A percentile compares a stretch with the other conserved stretches of the same genome.
Conservation (phyloP, 2,113 vertebrate species). For the Platichthys flesus region DNA sequence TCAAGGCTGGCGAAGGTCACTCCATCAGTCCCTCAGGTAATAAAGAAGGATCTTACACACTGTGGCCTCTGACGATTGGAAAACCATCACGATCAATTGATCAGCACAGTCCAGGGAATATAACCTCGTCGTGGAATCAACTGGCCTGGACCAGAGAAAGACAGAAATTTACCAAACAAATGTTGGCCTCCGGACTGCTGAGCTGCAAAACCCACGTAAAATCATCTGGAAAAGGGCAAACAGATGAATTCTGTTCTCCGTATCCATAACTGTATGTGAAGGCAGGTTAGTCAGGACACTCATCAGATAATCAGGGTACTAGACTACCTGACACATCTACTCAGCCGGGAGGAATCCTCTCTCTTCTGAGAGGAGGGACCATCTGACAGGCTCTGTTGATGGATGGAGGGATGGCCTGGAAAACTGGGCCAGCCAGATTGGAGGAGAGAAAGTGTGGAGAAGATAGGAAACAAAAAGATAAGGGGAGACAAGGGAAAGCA, state of each 20-base stretch:
- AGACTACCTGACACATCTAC: slow-evolving; percentile 32
- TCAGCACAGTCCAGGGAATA: slow-evolving; percentile 69
- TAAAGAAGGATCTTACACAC: slow-evolving; percentile 62
- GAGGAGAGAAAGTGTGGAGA: neutral
- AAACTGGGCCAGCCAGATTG: neutral
- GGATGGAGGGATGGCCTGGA: slow-evolving; percentile 40
- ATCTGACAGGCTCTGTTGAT: slow-evolving; percentile 28
- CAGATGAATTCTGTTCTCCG: slow-evolving; percentile 56
- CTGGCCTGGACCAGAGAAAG: slow-evolving; percentile 48
- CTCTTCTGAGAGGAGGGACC: neutral
- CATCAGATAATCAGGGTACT: slow-evolving; percentile 45
- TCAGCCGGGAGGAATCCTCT: neutral
- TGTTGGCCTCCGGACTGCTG: slow-evolving; percentile 60
- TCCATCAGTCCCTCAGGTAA: slow-evolving; percentile 64
- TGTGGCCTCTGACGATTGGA: slow-evolving; percentile 65
- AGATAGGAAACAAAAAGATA: neutral
- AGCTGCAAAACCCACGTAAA: slow-evolving; percentile 60
- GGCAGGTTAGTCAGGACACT: slow-evolving; percentile 36
- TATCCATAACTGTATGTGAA: slow-evolving; percentile 48
- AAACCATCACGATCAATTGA: slow-evolving; percentile 80
- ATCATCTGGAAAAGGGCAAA: slow-evolving; percentile 59
- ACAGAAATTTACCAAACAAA: slow-evolving; percentile 58
- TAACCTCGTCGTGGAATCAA: slow-evolving; percentile 67
- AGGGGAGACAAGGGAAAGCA: neutral
- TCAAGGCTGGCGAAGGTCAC: slow-evolving; percentile 55